Base-by-base conservation (phyloP, 2,797 vertebrate genomes). In the Sorex maritimensis region DNA sequence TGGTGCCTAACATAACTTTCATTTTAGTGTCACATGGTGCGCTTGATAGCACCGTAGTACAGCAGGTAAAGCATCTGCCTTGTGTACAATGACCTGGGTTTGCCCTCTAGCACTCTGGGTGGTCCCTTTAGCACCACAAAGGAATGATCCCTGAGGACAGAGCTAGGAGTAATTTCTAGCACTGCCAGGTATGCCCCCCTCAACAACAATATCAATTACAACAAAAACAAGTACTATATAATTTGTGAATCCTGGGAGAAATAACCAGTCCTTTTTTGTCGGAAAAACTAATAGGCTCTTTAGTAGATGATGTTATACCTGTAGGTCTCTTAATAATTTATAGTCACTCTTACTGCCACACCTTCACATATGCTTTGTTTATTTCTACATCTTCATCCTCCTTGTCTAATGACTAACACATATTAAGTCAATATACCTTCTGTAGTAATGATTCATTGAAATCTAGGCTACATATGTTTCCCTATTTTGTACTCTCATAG, bases 261-360 rank as follows among this genome's bases (percentile, higher is more conserved):
- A 68, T 74, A 71, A 55, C 68, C 67, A 19, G 0, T 81, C 28
- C 1, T 23, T 81, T 80, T 79, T 86, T 81, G 3, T 26, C 61
- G n/a, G 14, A 23, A 73, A 13, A 74, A n/a, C 75, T 58, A 49
- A 14, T 55, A 17, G 4, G 12, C 2, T 77, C 2, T 2, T 0
- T 28, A 28, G 38, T 49, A 85, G 87, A 46, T 81, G 19, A 38
- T 55, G 30, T 30, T 6, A 12, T 26, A 6, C 0, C 0, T 34
- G 0, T 1, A 23, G 5, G n/a, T 0, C 7, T 74, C 10, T 19
- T 9, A 49, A 3, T 72, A 5, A 63, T 0, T 15, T 23, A 38
- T 1, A 2, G 28, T 14, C 15, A 41, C 34, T 88, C 3, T 73
- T 67, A 73, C 2, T 10, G 78, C 28, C 0, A 52, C 30, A 1